A percentile compares a stretch with the other conserved stretches of the same genome.
phyloP scores from a whole-genome alignment of 2,888 invertebrate genomes.

The Chloromyia formosa region DNA sequence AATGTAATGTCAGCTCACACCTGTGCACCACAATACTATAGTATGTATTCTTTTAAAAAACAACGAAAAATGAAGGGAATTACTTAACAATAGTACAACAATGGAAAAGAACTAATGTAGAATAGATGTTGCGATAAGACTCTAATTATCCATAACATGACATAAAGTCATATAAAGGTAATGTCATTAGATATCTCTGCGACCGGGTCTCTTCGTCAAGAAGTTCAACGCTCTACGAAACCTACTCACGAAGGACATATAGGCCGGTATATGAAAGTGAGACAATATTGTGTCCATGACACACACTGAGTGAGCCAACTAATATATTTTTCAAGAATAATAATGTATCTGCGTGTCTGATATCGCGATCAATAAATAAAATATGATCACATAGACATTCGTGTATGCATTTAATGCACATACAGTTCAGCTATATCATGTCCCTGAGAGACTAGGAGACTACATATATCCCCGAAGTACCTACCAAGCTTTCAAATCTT shows the following conservation, averaged over 20 bases:
- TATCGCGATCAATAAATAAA: constrained; percentile 64
- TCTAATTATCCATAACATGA: constrained; percentile 62
- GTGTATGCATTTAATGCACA: constrained; percentile 50
- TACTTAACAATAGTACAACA: constrained; percentile 41
- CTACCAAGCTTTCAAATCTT: constrained; percentile 39
- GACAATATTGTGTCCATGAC: constrained; percentile 31
- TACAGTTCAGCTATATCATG: constrained; percentile 29
- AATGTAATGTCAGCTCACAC: constrained; percentile 10
- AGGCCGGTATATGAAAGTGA: constrained; percentile 7
- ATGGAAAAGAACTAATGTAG: constrained; percentile 46
- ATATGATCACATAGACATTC: constrained; percentile 56
- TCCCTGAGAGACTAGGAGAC: constrained; percentile 40
- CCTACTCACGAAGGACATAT: constrained; percentile 23
- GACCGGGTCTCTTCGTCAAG: constrained; percentile 28
- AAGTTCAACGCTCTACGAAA: constrained; percentile 5
- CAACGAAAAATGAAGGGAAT: constrained; percentile 17
- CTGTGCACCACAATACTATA: not conserved
- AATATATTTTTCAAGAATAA: constrained; percentile 34
- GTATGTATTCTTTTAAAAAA: constrained; percentile 24
- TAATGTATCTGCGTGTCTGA: constrained; percentile 59
- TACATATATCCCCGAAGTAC: constrained; percentile 21
- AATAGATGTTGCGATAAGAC: constrained; percentile 50
- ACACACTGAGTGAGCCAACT: not conserved
- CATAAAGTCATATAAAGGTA: constrained; percentile 55
- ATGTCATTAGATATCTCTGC: constrained; percentile 47